These are phyloP conservation scores for Synanthedon formicaeformis DNA, from an alignment of 2,888 invertebrate species.

Conservation along the genomic window DNA sequence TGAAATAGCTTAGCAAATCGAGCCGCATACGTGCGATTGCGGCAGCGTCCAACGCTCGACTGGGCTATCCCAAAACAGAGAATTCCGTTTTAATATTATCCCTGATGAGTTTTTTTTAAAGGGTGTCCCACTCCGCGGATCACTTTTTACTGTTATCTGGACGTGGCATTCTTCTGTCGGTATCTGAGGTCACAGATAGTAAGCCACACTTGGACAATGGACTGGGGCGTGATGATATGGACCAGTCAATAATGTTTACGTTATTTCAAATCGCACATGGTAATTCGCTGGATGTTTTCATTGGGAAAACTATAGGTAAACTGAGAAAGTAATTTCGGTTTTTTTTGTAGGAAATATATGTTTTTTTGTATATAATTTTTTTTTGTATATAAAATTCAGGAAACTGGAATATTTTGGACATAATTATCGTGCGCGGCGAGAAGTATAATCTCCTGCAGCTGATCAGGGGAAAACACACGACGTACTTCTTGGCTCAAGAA, in stretches of 20 bases:
- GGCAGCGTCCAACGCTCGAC: conserved; percentile 28
- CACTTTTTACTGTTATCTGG: conserved; percentile 1
- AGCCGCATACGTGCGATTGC: conserved; percentile 46
- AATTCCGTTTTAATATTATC: background rate
- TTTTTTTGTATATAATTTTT: no score
- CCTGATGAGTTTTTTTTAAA: background rate
- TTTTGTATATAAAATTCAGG: no score
- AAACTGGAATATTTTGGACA: no score
- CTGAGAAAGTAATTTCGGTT: no score
- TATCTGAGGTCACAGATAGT: conserved; percentile 4
- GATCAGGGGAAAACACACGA: no score
- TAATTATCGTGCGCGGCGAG: no score
- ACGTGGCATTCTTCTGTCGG: background rate
- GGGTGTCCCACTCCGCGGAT: conserved; percentile 3
- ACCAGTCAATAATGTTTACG: background rate
- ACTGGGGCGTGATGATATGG: background rate
- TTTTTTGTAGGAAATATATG: no score
- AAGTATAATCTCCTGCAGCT: no score
- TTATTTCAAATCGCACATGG: no score
- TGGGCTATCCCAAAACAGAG: conserved; percentile 13
- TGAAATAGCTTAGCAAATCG: conserved; percentile 43
- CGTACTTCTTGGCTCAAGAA: no score
- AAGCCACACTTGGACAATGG: conserved; percentile 7
- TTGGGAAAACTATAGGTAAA: no score
- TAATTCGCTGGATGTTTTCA: no score